Base-by-base conservation (phyloP, 2,888 invertebrate genomes). In the Magallana nippona region DNA sequence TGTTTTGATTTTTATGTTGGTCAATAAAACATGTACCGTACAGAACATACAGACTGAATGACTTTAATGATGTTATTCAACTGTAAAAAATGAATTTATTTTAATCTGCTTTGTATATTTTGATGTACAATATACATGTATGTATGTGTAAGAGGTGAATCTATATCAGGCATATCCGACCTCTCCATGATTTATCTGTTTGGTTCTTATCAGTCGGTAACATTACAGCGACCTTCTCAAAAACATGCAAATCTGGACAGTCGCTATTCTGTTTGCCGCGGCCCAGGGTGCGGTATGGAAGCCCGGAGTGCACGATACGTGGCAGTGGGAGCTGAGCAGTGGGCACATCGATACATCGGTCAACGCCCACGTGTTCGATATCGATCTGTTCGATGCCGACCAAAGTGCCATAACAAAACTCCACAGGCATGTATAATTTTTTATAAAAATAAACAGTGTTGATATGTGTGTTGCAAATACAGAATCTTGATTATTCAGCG, bases 271-370 rank as follows among this genome's bases (percentile, higher is more conserved):
- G 19, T 78, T 78, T 44, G n/a, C 78, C 10, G 78, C 10, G 55
- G 55, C 11, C 62, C 11, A 10, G 2, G 78, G 44, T 19, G 83
- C 81, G 11, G 55, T 58, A 55, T 87, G 86, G 86, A 80, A 78
- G 3, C 89, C 88, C 8, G 78, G 81, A 13, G 82, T 83, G 1
- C 86, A 87, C 5, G 85, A 86, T 17, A 82, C 82, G 1, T 90
- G 88, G 79, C 88, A 90, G 55, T 89, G 88, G 89, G 88, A 90
- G 56, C 81, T 90, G 17, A 81, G 85, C 10, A 82, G 82, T 0
- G 83, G 85, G 8, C 77, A 82, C 13, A 84, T 89, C 17, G 85
- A 88, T 32, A 85, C 86, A 32, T 82, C 81, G 11, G 83, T 88
- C 44, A 60, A 83, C 22, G 90, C 87, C 2, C 83, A 86, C 32